Evolutionary conservation across 2,888 invertebrate genomes (phyloP), one percentile per base, ranked within the genome.

Genomic region (Halocaridina rubra): DNA sequence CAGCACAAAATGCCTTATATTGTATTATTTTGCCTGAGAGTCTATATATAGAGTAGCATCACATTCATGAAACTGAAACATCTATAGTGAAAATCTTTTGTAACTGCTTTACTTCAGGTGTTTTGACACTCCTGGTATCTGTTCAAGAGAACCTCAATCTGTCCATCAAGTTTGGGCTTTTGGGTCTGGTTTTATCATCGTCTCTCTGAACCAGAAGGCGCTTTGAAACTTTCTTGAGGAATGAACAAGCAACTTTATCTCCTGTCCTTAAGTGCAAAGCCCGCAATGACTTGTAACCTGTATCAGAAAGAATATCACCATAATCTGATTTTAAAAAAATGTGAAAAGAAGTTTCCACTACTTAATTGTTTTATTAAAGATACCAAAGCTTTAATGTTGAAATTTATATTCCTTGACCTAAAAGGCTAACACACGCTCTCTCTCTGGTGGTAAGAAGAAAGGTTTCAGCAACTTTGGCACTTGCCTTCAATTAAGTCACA

Each of bases 221-320:
- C 30, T 80, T 71, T 1, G 79, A 75, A 10, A 87, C 75, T 61
- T 85, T 87, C 79, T 85, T 87, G 19, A 85, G n/a, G 59, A 87
- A 87, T 13, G 87, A 46, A 59, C 75, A 74, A 2, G 87, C 87
- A 2, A 71, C 53, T 19, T 74, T 76, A 57, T 87, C 87, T 46
- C 74, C 72, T 1, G 85, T 71, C 3, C 87, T 74, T 30, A 67
- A 72, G 1, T 81, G 81, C 13, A 87, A 79, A 16, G 87, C 84
- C 24, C 74, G 22, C 8, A 87, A 79, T 10, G 87, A 75, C 64
- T 87, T 84, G 79, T 87, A 87, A 5, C 81, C 87, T 87, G 81
- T 1, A 76, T 57, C 13, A 22, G 46, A 16, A 19, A 59, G 19
- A 10, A 79, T 30, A 27, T 59, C 13, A 30, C 46, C 7, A 7